Evolutionary conservation across 2,888 invertebrate species (phyloP), one percentile per base, ranked within the genome.

Genomic region (Folsomia candida): DNA sequence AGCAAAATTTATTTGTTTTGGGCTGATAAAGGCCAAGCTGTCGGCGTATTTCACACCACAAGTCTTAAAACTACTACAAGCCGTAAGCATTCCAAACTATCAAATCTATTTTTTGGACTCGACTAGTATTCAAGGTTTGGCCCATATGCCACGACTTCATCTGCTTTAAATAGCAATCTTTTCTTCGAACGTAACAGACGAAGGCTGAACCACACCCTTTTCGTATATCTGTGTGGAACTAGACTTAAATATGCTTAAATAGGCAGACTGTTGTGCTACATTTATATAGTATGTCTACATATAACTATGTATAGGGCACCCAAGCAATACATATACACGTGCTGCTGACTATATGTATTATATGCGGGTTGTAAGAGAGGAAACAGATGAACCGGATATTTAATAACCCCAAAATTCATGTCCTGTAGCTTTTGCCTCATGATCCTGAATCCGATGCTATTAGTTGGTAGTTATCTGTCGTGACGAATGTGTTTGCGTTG

Each of bases 21-120:
- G 67, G 57, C 62, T 66, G 60, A 67, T 66, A 67, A 66, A 70
- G 70, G 70, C 61, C 70, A 70, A 47, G 51, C 61, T 67, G 60
- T 60, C 66, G 25, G 60, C 24, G 67, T 70, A 70, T 70, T 67
- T 67, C 59, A 67, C 67, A 26, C 47, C 60, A 22, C n/a, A 57
- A 37, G 6, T 37, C 37, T 37, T 37, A 4, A 14, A 4, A 37
- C 4, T 37, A 4, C 37, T 37, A 37, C 37, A 4, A 37, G 4
- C 4, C 37, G 14, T 54, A 14, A 6, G 54, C 54, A 54, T 20
- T 54, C 18, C n/a, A 14, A 54, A 22, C 54, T 54, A 54, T 37
- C 37, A 37, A 14, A 37, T 37, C 37, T 37, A 37, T 37, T 51
- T 64, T 57, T 57, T 57, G 4, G 57, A 22, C 57, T 57, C 57